Evolutionary conservation across 2,888 invertebrate species (phyloP).

Genomic region (Rotaria socialis): DNA sequence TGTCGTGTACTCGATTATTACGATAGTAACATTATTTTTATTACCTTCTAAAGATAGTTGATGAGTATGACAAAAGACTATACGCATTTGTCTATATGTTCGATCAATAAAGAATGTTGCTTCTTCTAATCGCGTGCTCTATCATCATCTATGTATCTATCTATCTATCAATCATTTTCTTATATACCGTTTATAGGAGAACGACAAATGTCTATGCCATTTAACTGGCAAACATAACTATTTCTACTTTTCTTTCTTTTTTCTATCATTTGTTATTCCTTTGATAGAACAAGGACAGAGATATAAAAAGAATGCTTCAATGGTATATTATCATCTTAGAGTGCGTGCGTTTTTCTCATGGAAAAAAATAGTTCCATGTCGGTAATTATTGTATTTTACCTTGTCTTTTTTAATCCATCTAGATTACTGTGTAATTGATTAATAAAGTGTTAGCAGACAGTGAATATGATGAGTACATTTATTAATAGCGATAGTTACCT

Average conservation of each 20-base stretch:
- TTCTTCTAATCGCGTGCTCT: neutral
- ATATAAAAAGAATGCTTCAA: neutral
- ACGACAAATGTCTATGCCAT: neutral
- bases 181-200: neutral
- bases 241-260: neutral
- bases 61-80: neutral
- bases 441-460: neutral
- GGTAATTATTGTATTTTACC: neutral
- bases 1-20: neutral
- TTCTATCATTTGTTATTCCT: neutral
- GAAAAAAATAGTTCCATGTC: neutral
- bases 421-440: neutral
- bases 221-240: neutral
- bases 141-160: neutral
- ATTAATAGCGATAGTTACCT: neutral
- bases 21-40: neutral
- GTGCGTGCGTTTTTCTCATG: neutral
- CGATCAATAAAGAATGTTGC: neutral
- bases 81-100: neutral
- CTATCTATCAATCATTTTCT: neutral
- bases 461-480: neutral
- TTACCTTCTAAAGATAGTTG: neutral
- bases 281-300: conserved; percentile 10
- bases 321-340: neutral
- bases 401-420: neutral